Base-by-base conservation (phyloP, 2,888 invertebrate species). In the Dolichopus griseipennis region DNA sequence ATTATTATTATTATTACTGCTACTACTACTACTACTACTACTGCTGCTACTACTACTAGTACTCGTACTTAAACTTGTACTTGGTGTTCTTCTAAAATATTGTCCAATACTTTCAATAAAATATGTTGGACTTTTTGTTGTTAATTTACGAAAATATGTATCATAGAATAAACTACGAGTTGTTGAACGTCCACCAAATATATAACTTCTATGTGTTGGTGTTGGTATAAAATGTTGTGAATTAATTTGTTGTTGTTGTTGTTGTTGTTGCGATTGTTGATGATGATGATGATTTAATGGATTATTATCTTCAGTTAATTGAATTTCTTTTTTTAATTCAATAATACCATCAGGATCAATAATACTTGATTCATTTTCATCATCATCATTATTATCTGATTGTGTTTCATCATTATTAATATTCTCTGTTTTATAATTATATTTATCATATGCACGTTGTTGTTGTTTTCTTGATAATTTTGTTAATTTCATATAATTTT, bases 111-210 rank as follows among this genome's bases (percentile, higher is more conserved):
- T 79, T 74, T 82, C 82, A 74, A 82, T 79, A 69, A 79, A 80
- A 75, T 27, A 18, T 74, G 83, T 83, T 4, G 83, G 83, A 74
- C 80, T 85, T 78, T 85, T 85, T 9, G 87, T 87, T 1, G 88
- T 86, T 77, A 79, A 75, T 77, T 78, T 81, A 76, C 75, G 78
- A 69, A 81, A 77, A 73, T 81, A 81, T 52, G 78, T 75, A 72
- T 81, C 81, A 72, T 78, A 77, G 70, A 80, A 77, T 43, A 70
- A 70, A 68, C 74, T 75, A 71, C 75, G 73, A 37, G 75, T 74
- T 67, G 74, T 73, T 62, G 74, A 72, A 22, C 73, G 72, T 63
- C 72, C 74, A 20, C 72, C 73, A 27, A 73, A 71, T 3, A 72
- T 67, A 67, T 72, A 71, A 66, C 70, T 73, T 61, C 73, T 70